Base-by-base conservation (phyloP, 2,113 vertebrate genomes). In the Sitta europaea region DNA sequence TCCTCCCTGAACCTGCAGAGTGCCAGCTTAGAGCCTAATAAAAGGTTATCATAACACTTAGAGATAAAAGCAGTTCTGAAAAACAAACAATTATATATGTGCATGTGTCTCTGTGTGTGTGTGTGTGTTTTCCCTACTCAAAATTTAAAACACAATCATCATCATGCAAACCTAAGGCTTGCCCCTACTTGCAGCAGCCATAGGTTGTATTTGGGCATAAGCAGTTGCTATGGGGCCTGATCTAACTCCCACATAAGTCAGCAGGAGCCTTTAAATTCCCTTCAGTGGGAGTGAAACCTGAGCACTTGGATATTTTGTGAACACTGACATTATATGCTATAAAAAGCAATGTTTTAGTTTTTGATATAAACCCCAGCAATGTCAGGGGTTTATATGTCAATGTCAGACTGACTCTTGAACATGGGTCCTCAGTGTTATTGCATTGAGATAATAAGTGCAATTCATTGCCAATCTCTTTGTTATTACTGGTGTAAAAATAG, bases 401-500 rank as follows among this genome's bases (percentile, higher is more conserved):
- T n/a, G n/a, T n/a, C 53, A 53, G 53, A n/a, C 40, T 75, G 45
- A 22, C 57, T 53, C 38, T 84, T 74, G 47, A 83, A 33, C 12
- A n/a, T 14, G 7, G 47, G 45, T 59, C 35, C 66, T 86, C 43
- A 9, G 38, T 50, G 43, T 65, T 92, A 72, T 88, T 6, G 40
- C 73, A 50, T 12, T 70, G 54, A 94, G 92, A 91, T 73, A 91
- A 42, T 47, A 90, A 82, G 9, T 73, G 38, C 62, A 75, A 77
- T 83, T 67, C 57, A 65, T 48, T 87, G 66, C 48, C 86, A 92
- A 61, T 72, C 65, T 83, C 81, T 88, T 96, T 95, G 77, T 92
- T 95, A 86, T 95, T 93, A 28, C 78, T 91, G 31, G 54, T 55
- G 22, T 88, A 95, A 96, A 97, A 96, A 94, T 92, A 96, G 92